phyloP scores from a whole-genome alignment of 2,888 invertebrate species.

The Urechis unicinctus region DNA sequence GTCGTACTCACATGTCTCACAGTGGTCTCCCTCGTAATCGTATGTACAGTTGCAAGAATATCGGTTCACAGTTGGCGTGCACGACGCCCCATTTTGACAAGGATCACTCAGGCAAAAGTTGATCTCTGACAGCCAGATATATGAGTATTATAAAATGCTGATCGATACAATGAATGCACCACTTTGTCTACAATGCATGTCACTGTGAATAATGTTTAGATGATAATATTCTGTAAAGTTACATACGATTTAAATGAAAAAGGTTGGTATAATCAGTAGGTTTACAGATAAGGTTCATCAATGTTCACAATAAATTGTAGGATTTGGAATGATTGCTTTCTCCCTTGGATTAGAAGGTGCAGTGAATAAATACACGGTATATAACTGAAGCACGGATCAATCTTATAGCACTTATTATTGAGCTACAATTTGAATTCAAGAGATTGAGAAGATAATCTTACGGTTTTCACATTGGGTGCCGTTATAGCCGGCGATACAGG shows the following conservation, averaged over 20 bases:
- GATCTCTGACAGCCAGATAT: slow-evolving; percentile 1
- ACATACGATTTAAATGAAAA: no score
- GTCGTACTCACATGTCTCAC: slow-evolving; percentile 9
- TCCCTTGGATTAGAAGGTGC: no score
- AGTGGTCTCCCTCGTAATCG: slow-evolving; percentile 3
- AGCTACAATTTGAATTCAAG: neutral
- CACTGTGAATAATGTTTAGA: no score
- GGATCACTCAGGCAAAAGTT: slow-evolving; percentile 7
- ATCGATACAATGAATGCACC: neutral
- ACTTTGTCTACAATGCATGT: no score
- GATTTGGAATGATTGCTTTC: no score
- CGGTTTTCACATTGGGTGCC: slow-evolving; percentile 25
- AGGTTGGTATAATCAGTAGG: no score
- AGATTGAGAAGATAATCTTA: neutral
- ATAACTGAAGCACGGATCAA: no score
- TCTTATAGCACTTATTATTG: no score
- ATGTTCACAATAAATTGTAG: no score
- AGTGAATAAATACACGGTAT: no score
- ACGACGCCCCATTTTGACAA: slow-evolving; percentile 11
- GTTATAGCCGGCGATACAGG: slow-evolving; percentile 26
- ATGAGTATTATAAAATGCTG: neutral
- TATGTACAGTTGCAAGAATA: slow-evolving; percentile 8
- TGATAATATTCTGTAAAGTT: no score
- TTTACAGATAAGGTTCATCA: no score
- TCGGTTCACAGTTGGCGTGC: neutral